A percentile compares a stretch with the other conserved stretches of the same genome.
phyloP scores from a whole-genome alignment of 2,888 invertebrate genomes.

The Ophion slaviceki region DNA sequence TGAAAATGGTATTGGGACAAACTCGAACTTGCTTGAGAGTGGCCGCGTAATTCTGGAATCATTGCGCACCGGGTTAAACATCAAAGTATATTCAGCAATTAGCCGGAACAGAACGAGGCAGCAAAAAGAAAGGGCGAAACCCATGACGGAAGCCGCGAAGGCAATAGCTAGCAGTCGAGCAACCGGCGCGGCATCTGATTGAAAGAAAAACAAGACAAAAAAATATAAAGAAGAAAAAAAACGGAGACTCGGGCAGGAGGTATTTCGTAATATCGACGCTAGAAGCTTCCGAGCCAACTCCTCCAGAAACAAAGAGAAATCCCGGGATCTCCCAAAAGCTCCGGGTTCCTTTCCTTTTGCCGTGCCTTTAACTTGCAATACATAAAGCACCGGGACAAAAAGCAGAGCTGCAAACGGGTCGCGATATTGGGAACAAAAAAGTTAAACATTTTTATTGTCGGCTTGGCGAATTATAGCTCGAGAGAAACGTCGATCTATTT shows the following conservation, averaged over 20 bases:
- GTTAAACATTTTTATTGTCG: background rate
- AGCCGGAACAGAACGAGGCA: background rate
- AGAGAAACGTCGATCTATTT: background rate
- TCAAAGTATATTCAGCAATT: slow-evolving; percentile 46
- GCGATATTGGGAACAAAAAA: background rate
- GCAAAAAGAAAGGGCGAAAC: background rate
- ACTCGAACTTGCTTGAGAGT: slow-evolving; percentile 16
- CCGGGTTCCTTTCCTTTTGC: background rate
- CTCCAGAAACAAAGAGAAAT: slow-evolving; percentile 47
- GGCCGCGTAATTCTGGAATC: slow-evolving; percentile 1
- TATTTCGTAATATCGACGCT: slow-evolving; percentile 76
- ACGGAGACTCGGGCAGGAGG: slow-evolving; percentile 73
- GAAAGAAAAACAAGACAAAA: slow-evolving; percentile 45
- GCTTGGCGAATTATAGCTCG: background rate
- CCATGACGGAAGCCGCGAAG: slow-evolving; percentile 38
- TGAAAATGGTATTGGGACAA: slow-evolving; percentile 13
- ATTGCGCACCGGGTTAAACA: background rate
- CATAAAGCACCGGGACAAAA: slow-evolving; percentile 12
- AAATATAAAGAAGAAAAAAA: slow-evolving; percentile 57
- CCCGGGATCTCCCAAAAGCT: slow-evolving; percentile 24
- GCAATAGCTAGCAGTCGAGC: slow-evolving; percentile 39
- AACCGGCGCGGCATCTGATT: slow-evolving; percentile 46
- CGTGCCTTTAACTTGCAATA: background rate
- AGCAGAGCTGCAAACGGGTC: background rate
- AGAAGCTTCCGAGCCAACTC: slow-evolving; percentile 69